Conservation (phyloP, 2,797 vertebrate genomes). For the Sorex maritimensis region DNA sequence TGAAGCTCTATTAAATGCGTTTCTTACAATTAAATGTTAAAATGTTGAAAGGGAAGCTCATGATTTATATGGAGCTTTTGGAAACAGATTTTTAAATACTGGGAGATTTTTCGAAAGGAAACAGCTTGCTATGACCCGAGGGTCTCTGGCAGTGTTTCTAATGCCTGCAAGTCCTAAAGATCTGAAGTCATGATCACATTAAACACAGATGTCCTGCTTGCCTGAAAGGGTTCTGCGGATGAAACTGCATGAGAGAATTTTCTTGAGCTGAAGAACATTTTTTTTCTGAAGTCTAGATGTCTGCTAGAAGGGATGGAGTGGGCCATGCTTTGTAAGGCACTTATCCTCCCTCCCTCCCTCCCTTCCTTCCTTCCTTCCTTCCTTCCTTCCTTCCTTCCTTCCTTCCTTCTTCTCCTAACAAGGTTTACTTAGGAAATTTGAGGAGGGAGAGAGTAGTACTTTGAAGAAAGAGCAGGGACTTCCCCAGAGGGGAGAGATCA, state of each 20-base stretch:
- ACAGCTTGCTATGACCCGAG: conserved; percentile 41
- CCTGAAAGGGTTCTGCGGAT: neutral
- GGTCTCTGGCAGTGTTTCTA: conserved; percentile 52
- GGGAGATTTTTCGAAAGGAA: conserved; percentile 60
- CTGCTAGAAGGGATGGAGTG: neutral
- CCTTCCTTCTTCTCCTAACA: no score
- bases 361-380: no score
- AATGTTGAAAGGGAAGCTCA: neutral
- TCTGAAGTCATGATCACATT: conserved; percentile 45
- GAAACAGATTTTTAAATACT: conserved; percentile 36
- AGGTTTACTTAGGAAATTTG: no score
- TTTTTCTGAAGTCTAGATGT: conserved; percentile 1
- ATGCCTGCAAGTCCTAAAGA: conserved; percentile 25
- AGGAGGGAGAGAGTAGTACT: no score
- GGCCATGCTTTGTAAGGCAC: neutral
- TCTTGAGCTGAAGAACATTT: conserved; percentile 5
- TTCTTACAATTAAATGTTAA: conserved; percentile 44
- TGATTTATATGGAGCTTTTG: conserved; percentile 29
- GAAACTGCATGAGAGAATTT: conserved; percentile 31
- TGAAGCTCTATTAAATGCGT: conserved; percentile 35
- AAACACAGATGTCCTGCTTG: conserved; percentile 57
- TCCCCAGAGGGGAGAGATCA: no score
- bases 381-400: no score
- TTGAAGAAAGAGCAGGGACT: no score
- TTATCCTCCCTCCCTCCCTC: no score